These are phyloP conservation scores for Prionace glauca DNA, from an alignment of 2,797 vertebrate genomes.

Conservation along the genomic window DNA sequence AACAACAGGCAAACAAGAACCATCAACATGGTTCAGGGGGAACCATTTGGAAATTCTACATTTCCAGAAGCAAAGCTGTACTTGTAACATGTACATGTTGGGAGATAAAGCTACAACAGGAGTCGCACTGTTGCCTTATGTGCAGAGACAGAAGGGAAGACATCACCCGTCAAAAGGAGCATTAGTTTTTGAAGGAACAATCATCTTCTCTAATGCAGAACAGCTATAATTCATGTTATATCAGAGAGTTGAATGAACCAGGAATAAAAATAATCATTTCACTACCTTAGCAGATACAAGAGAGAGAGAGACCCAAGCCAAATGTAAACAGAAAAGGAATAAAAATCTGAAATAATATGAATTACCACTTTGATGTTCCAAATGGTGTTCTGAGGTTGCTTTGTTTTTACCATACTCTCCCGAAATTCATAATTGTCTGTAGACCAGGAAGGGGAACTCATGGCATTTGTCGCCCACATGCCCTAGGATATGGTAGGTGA, in stretches of 20 bases:
- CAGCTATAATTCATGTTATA: not conserved
- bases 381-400: slow-evolving; percentile 83
- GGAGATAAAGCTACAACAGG: not conserved
- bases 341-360: slow-evolving; percentile 55
- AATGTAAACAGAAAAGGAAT: not conserved
- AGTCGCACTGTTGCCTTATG: not conserved
- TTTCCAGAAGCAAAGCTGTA: not conserved
- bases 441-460: slow-evolving; percentile 95
- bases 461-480: slow-evolving; percentile 94
- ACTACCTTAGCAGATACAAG: not conserved
- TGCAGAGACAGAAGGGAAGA: not conserved
- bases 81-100: not conserved
- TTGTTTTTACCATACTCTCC: slow-evolving; percentile 95
- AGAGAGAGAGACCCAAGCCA: not conserved
- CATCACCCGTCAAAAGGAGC: not conserved
- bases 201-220: not conserved
- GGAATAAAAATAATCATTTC: not conserved
- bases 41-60: not conserved
- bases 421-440: slow-evolving; percentile 92
- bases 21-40: not conserved
- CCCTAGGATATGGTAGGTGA: slow-evolving; percentile 88
- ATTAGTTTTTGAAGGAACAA: not conserved
- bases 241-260: not conserved
- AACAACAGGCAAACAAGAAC: not conserved
- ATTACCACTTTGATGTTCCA: slow-evolving; percentile 99